Percentiles rank a stretch among this genome's conserved stretches.
Evolutionary conservation across 2,113 vertebrate genomes (phyloP).

Genomic region (Uria aalge): DNA sequence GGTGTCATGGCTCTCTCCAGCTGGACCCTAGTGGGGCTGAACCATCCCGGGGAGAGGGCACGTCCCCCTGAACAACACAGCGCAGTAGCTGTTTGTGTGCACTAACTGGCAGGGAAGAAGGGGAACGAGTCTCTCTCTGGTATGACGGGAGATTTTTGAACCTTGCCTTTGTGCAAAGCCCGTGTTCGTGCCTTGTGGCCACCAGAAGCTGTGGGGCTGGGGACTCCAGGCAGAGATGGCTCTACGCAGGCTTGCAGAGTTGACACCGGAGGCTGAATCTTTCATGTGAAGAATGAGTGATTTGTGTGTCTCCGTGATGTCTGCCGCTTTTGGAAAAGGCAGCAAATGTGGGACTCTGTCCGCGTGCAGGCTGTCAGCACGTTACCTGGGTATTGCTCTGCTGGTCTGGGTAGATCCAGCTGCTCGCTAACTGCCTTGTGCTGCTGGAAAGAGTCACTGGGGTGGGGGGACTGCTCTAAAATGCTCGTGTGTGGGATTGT

Average conservation of each 20-base stretch:
- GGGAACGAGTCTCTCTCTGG: background rate
- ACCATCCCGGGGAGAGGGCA: background rate
- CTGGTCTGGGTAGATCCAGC: background rate
- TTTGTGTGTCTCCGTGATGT: background rate
- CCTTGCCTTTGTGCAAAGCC: background rate
- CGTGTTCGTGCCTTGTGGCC: background rate
- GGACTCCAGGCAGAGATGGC: background rate
- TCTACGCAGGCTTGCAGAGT: background rate
- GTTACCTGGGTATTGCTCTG: background rate
- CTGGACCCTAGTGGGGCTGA: background rate
- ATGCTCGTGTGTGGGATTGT: fast-evolving
- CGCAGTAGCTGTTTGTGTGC: background rate
- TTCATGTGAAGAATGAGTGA: background rate
- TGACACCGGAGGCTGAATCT: background rate
- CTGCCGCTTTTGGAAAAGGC: background rate
- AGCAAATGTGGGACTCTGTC: background rate
- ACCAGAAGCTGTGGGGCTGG: background rate
- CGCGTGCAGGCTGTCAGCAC: background rate
- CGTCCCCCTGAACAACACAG: fast-evolving
- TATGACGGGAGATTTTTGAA: background rate
- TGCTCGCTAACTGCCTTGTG: background rate
- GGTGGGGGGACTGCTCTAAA: background rate
- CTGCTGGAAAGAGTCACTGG: background rate
- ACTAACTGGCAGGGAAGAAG: background rate
- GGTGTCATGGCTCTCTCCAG: background rate